Evolutionary conservation across 1,140 invertebrate genomes (phyloP), one percentile per base, ranked within the genome.

Genomic region (Conus betulinus): DNA sequence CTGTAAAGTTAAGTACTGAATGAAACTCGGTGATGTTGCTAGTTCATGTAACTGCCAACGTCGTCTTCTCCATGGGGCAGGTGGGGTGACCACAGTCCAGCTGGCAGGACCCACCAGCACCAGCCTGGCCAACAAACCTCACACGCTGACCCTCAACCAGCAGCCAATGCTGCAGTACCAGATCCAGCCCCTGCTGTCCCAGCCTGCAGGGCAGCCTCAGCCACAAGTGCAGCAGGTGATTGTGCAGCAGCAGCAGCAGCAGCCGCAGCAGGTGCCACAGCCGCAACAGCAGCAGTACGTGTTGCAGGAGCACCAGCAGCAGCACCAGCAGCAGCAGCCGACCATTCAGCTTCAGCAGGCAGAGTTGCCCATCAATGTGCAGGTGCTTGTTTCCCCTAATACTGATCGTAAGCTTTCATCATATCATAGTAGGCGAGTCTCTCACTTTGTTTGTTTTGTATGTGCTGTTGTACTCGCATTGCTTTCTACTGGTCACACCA

Each of bases 241-340:
- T 15, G 17, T 85, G 67, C 84, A 87, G 76, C 81, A 83, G 81
- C 55, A 25, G 25, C 81, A 55, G 83, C 55, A 63, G 5, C 63
- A 84, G 55, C 83, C 63, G 55, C 53, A 63, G 53, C 83, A 84
- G 55, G 15, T 67, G 11, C 87, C 82, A 20, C 25, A 81, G 78
- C 87, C 52, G 17, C 53, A 23, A 15, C 87, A 87, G 55, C 85
- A 87, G 74, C 87, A 81, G 78, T 78, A 81, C 17, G 52, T 23
- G 25, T 20, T 39, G 57, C 88, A 84, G 55, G 85, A 85, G 39
- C n/a, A n/a, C n/a, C 84, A 87, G 81, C 84, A 86, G 23, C 88
- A 89, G 57, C n/a, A n/a, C n/a, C n/a, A 87, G 84, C 51, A 86
- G 13, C 89, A 78, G 81, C 83, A 87, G 74, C 85, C 74, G 7